Base-by-base conservation (phyloP, 2,113 vertebrate species). In the Aramus guarauna region DNA sequence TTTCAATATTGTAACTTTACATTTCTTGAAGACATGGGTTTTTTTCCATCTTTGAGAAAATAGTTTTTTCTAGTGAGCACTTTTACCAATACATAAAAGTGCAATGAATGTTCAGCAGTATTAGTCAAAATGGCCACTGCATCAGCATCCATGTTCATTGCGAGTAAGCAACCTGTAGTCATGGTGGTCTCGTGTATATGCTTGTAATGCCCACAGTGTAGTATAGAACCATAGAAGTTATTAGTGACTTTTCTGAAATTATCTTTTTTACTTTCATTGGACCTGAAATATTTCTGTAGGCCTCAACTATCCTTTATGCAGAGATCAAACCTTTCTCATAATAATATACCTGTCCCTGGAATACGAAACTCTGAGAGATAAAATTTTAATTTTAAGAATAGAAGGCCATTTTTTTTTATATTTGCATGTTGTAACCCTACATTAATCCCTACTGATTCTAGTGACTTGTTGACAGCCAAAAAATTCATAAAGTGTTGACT, bases 31-130 rank as follows among this genome's bases (percentile, higher is more conserved):
- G 52, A 32, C 1, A 9, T 73, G 2, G 3, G n/a, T n/a, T n/a
- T 37, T 73, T 53, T 55, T 43, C 27, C 16, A 26, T 17, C 26
- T 81, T 76, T 30, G 4, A 64, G 22, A 78, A 67, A 69, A n/a
- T 2, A 0, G 0, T 39, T 52, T 79, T 63, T 52, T 41, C 41
- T 30, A 55, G 39, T 47, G 11, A 69, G 26, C 4, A 9, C 20
- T 86, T 58, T 23, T 18, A 47, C 16, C 29, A 27, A 23, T 52
- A 45, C 15, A 20, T 39, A 5, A 6, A 86, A 75, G 34, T 58
- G 13, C 52, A 64, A 23, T 18, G 39, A 69, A 76, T 53, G 58
- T 3, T 43, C 43, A 1, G 56, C 45, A 7, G 12, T 29, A 53
- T 59, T 47, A 27, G 12, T 47, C 29, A 53, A 58, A 71, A 53